Conservation (phyloP, 2,113 vertebrate species). For the Thinocorus orbignyianus region DNA sequence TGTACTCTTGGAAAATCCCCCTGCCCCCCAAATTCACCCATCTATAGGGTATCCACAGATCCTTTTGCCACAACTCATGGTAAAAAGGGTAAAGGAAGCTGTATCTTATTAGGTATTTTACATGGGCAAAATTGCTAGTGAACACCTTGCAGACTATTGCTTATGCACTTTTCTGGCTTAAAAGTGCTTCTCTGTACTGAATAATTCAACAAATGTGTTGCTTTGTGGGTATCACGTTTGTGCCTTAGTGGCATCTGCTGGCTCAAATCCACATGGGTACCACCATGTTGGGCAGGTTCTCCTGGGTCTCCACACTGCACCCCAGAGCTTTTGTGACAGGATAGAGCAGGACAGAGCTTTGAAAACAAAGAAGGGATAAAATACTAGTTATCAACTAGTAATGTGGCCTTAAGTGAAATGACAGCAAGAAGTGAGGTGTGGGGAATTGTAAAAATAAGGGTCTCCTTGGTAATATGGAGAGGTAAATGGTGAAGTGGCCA, state of each 20-base stretch:
- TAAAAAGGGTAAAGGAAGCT: neutral
- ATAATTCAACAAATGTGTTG: neutral
- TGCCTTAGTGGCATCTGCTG: neutral
- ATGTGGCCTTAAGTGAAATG: neutral
- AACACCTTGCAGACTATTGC: neutral
- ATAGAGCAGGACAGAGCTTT: neutral
- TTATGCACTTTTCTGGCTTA: neutral
- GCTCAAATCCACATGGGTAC: neutral
- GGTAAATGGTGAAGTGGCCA: neutral
- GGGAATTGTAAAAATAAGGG: neutral
- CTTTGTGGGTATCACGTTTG: neutral
- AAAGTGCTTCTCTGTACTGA: neutral
- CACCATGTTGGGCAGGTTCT: fast-evolving
- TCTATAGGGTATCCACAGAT: neutral
- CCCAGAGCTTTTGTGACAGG: neutral
- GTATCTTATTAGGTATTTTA: neutral
- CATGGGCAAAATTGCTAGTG: neutral
- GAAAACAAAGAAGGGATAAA: neutral
- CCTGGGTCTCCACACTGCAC: neutral
- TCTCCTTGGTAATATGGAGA: neutral
- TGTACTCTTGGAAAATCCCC: neutral
- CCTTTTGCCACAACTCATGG: neutral
- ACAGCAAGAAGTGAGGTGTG: neutral
- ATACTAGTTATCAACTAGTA: neutral
- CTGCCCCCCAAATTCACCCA: neutral